These are phyloP conservation scores for Alloscopus bannaensis DNA, from an alignment of 2,888 invertebrate species.

Conservation along the genomic window DNA sequence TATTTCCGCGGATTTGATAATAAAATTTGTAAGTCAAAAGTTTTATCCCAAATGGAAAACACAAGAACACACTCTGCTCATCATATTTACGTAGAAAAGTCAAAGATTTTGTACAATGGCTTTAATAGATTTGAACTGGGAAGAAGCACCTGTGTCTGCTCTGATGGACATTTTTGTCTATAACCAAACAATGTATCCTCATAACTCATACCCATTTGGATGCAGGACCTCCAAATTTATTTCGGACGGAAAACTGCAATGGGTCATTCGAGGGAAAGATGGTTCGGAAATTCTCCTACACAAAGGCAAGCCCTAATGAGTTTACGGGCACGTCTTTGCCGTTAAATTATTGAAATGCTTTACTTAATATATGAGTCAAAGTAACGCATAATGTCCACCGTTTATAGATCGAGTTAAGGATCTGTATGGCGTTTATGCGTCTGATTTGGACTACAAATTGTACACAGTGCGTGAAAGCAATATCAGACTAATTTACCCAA, in stretches of 20 bases:
- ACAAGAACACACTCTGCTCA: not conserved
- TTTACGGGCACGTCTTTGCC: too few relatives aligned
- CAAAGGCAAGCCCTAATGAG: slow-evolving; percentile 65
- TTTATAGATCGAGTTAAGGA: slow-evolving; percentile 55
- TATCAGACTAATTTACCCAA: slow-evolving; percentile 66
- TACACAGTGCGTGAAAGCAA: slow-evolving; percentile 65
- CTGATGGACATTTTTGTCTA: slow-evolving; percentile 55
- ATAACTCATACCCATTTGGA: slow-evolving; percentile 63
- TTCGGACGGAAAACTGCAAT: slow-evolving; percentile 64
- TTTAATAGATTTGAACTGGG: slow-evolving; percentile 59
- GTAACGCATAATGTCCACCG: not conserved
- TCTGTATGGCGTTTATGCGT: slow-evolving; percentile 33
- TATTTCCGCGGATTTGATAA: slow-evolving; percentile 65
- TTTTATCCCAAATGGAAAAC: not conserved
- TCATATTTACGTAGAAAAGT: not conserved
- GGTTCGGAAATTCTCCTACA: slow-evolving; percentile 66
- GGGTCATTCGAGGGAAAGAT: slow-evolving; percentile 67
- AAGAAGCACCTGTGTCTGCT: slow-evolving; percentile 49
- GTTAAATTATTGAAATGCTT: too few relatives aligned
- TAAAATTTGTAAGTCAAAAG: slow-evolving; percentile 50
- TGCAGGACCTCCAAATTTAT: slow-evolving; percentile 58
- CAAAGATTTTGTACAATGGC: too few relatives aligned
- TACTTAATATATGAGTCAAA: too few relatives aligned
- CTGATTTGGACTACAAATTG: slow-evolving; percentile 38
- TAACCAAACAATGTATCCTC: slow-evolving; percentile 63